Base-by-base conservation (phyloP, 1,140 invertebrate genomes). In the Leptopilina clavipes region DNA sequence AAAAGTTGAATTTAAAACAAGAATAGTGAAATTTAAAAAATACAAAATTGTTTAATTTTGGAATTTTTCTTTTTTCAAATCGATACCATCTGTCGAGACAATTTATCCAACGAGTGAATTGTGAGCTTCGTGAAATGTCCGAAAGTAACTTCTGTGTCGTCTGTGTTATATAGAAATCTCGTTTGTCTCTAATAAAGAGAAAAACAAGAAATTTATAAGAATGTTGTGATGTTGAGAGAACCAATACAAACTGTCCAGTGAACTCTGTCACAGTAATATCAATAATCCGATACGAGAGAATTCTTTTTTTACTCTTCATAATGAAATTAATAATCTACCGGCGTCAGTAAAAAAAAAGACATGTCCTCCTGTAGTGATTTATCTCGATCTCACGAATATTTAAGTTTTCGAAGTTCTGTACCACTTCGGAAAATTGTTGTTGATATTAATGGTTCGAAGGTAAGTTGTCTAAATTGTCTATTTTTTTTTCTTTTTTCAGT, bases 381-480 rank as follows among this genome's bases (percentile, higher is more conserved):
- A 78, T 94, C 94, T 8, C 92, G 93, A 83, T 95, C 95, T 12
- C 92, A 92, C 81, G 96, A 97, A 89, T 97, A 97, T 90, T 90
- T 94, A 70, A 97, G 96, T 90, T 97, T 97, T 88, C 92, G 96
- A 76, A 95, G 95, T 86, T 95, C 93, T 76, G 93, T 97, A 73
- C 95, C 96, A 37, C 91, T 96, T 17, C 92, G 94, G 84, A 94
- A 95, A 93, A 94, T 97, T 72, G 92, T 95, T 70, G 95, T 97
- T 54, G 96, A 97, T 88, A 91, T 93, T 74, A 93, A 96, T 87
- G 92, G 93, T 59, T 91, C 92, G 25, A 96, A 96, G 92, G 94
- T 95, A 91, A 86, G 78, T 70, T 40, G 37, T 40, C 9, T 40
- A 37, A 71, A 65, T 65, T 31, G 25, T 11, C n/a, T 10, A 19